Evolutionary conservation across 2,888 invertebrate species (phyloP).

Genomic region (Platynereis dumerilii): DNA sequence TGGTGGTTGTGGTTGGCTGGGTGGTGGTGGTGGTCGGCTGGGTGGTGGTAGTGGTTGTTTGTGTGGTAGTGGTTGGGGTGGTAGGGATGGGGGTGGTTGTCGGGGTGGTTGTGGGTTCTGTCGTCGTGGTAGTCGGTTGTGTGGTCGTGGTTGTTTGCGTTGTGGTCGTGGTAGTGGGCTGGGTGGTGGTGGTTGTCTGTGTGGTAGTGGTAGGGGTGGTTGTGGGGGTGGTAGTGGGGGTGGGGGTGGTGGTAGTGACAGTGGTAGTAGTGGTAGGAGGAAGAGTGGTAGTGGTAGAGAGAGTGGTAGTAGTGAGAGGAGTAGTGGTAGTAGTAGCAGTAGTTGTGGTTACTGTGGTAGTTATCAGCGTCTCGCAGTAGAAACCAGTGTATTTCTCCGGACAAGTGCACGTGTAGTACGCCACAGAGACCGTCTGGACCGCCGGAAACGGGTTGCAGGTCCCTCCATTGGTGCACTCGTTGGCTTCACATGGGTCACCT

Average conservation of each 20-base stretch:
- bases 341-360: conserved; percentile 9
- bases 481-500: conserved; percentile 36
- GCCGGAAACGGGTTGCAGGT: conserved; percentile 72
- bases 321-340: neutral
- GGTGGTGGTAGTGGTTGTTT: conserved; percentile 4
- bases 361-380: conserved; percentile 37
- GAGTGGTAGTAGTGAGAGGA: conserved; percentile 1
- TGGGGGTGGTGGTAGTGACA: neutral
- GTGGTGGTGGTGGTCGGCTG: neutral
- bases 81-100: neutral
- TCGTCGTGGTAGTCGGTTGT: neutral
- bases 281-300: neutral
- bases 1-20: neutral
- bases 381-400: conserved; percentile 39
- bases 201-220: conserved; percentile 2
- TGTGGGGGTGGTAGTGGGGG: neutral
- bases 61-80: neutral
- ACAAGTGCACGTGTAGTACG: conserved; percentile 41
- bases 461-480: conserved; percentile 71
- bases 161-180: no score
- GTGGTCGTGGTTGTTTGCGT: no score
- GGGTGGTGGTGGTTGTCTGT: neutral
- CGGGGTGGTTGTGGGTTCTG: neutral
- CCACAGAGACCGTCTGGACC: conserved; percentile 20
- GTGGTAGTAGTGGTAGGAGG: no score